Base-by-base conservation (phyloP, 2,113 vertebrate genomes). In the Perca flavescens region DNA sequence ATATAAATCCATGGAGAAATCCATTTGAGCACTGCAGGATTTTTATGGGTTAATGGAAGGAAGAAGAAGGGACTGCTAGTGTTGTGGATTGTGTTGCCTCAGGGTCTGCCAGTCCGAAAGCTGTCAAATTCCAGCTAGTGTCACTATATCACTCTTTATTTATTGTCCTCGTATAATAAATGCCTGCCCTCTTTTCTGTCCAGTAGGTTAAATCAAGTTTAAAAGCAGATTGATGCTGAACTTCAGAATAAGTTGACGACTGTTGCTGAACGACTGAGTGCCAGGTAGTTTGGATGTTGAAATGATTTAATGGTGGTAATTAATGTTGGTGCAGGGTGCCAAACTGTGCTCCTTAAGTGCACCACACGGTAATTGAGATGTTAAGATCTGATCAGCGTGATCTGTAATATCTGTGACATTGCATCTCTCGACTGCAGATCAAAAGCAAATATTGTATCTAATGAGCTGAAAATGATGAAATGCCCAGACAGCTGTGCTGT, bases 161-260 rank as follows among this genome's bases (percentile, higher is more conserved):
- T 25, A 21, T 56, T 47, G 6, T 52, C 14, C n/a, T 49, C 5
- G 0, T 34, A 5, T 28, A 53, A 11, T 50, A 15, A 52, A 50
- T 4, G 6, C 16, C 21, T 22, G 16, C 36, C 61, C 15, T 67
- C 9, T 36, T 49, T 13, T 36, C 16, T 8, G 22, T 47, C 8
- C 34, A 54, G 49, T 64, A 34, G 11, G 56, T 49, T 70, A 4
- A 79, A 79, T 22, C 53, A 70, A n/a, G 14, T 17, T 71, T 34
- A 34, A n/a, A 63, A 31, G n/a, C 8, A 17, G 47, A 61, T 50
- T 50, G 57, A 61, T 74, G 71, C 58, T 17, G 22, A 54, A 36
- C 13, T 47, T 57, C 25, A 47, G 50, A 47, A 62, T 53, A 34
- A 16, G 15, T 14, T 53, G 49, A 64, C 0, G 5, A 36, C 52